phyloP scores from a whole-genome alignment of 2,113 vertebrate species.

The Grantiella picta region DNA sequence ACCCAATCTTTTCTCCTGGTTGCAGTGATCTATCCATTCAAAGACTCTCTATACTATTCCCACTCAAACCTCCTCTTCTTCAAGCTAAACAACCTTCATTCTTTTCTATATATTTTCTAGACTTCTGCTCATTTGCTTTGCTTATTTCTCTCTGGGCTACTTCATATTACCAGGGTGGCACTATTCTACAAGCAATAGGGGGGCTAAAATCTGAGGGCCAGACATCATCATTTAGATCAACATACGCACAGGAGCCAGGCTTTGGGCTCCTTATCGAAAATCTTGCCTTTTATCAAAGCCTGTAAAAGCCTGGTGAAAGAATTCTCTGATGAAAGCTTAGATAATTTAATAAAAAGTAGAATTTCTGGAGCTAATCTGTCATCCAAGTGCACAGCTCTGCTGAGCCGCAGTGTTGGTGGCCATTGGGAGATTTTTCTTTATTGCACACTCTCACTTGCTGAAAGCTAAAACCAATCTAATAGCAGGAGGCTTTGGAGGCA shows the following conservation, averaged over 20 bases:
- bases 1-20: neutral
- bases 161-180: neutral
- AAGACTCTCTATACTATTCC: neutral
- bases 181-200: neutral
- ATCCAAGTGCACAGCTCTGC: neutral
- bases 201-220: neutral
- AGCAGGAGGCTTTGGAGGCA: slow-evolving; percentile 18
- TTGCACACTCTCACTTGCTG: neutral
- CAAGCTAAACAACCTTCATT: neutral
- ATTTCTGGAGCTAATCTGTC: slow-evolving; percentile 18
- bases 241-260: neutral
- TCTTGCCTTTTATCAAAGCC: neutral
- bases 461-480: neutral
- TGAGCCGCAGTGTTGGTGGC: neutral
- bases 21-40: neutral
- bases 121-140: neutral
- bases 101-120: neutral
- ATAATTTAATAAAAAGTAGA: neutral
- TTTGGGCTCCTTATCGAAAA: neutral
- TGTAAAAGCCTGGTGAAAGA: neutral
- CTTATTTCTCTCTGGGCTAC: neutral
- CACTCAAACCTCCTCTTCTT: neutral
- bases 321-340: neutral
- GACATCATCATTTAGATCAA: neutral
- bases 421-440: neutral